Evolutionary conservation across 37 sponge, comb jelly and placozoan species (phyloP), one percentile per base, ranked within the genome.

Genomic region (Lycopodina hypogea): DNA sequence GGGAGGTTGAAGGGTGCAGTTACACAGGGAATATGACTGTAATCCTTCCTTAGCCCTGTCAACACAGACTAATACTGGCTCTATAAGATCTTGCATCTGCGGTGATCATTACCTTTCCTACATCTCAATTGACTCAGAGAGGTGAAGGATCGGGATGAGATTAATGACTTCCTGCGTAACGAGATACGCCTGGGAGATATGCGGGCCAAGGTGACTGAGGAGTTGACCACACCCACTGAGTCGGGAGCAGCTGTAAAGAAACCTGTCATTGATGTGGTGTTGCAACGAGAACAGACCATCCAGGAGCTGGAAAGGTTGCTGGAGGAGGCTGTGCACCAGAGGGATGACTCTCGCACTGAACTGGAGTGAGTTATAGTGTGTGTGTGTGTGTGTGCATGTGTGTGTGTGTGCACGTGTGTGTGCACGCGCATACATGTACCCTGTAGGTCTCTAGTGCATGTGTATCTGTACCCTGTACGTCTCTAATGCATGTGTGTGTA

Each of bases 241-340:
- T 1, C n/a, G 34, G 55, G 22, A 1, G 14, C 21, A 1, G 30
- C 6, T 28, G 36, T 29, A 1, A 57, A 79, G 36, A 76, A 76
- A n/a, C 56, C 71, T 19, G 9, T 9, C 4, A 59, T 84, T 42
- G 85, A 84, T 6, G 52, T 84, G 39, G 40, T 84, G 28, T 38
- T 78, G 21, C 85, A 84, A 42, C 1, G 85, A 48, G 85, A 84
- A 18, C 78, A 84, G 61, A 69, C 78, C 40, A 84, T 84, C 28
- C 32, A 32, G 19, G 42, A 82, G 64, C 65, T 73, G 48, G 65
- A 82, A 36, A 34, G 67, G 35, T 32, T 65, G n/a, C 56, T 82
- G 38, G 74, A 74, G 24, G 65, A 51, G 0, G 74, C 56, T 52
- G 63, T 64, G 0, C 15, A 9, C 22, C 71, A 83, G 56, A 76